phyloP scores from a whole-genome alignment of 2,888 invertebrate genomes.

The Rhingia campestris region DNA sequence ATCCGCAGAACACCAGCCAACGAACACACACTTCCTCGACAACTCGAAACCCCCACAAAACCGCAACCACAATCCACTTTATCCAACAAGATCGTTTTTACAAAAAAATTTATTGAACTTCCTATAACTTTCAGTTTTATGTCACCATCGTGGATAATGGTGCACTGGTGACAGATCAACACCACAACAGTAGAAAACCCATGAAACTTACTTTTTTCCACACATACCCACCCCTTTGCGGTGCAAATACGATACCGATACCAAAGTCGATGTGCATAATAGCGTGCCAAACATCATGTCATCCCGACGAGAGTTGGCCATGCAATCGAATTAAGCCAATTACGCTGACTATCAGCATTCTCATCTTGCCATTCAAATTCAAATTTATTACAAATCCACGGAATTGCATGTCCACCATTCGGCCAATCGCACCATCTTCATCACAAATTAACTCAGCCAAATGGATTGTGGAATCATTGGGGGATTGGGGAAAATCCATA shows the following conservation, averaged over 20 bases:
- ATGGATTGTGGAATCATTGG: constrained; percentile 1
- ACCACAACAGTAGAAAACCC: background rate
- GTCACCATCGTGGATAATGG: background rate
- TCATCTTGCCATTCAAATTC: constrained; percentile 26
- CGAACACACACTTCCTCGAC: constrained; percentile 2
- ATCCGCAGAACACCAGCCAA: background rate
- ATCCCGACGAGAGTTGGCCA: constrained; percentile 2
- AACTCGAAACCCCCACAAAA: background rate
- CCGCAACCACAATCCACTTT: constrained; percentile 10
- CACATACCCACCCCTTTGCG: constrained; percentile 3
- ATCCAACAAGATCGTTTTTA: constrained; percentile 25
- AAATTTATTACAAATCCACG: constrained; percentile 16
- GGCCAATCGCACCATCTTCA: constrained; percentile 33
- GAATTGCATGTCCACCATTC: background rate
- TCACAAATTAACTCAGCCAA: constrained; percentile 42
- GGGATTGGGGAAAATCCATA: constrained; percentile 19
- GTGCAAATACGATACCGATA: constrained; percentile 1
- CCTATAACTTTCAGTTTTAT: constrained; percentile 35
- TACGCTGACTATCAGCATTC: constrained; percentile 18
- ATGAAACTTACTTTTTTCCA: background rate
- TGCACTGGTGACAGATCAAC: constrained; percentile 22
- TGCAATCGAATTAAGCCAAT: constrained; percentile 50
- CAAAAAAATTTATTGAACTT: constrained; percentile 6
- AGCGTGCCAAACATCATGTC: constrained; percentile 4
- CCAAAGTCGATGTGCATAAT: constrained; percentile 2